phyloP scores from a whole-genome alignment of 2,797 vertebrate species.

The Helicolenus hilgendorfi region DNA sequence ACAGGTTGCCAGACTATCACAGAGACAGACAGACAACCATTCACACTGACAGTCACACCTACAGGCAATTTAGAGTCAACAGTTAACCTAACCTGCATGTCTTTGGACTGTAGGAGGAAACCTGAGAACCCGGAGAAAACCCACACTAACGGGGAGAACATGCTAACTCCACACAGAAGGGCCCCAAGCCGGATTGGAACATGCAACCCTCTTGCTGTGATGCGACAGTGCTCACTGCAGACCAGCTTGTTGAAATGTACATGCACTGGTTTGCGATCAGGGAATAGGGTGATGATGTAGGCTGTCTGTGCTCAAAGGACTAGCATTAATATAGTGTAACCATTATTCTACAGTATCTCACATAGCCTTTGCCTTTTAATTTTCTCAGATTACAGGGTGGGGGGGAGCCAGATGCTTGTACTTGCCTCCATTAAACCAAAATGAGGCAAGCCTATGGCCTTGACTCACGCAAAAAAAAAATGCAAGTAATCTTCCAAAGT shows the following conservation, averaged over 20 bases:
- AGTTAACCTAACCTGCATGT: too few relatives aligned
- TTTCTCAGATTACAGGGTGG: slow-evolving; percentile 1
- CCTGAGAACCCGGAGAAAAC: too few relatives aligned
- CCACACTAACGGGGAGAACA: too few relatives aligned
- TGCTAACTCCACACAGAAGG: too few relatives aligned
- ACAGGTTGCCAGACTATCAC: too few relatives aligned
- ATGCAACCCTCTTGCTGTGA: too few relatives aligned
- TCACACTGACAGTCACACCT: too few relatives aligned
- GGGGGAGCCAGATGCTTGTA: slow-evolving; percentile 25
- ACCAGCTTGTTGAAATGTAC: background rate
- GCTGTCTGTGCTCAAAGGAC: background rate
- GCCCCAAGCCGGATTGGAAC: too few relatives aligned
- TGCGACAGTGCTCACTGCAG: background rate
- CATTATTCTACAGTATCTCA: slow-evolving; percentile 25
- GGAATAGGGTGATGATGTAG: background rate
- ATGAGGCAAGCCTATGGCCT: slow-evolving; percentile 6
- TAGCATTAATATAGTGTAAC: slow-evolving; percentile 1
- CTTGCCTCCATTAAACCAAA: slow-evolving; percentile 24
- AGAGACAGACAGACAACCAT: too few relatives aligned
- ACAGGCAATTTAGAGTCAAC: too few relatives aligned
- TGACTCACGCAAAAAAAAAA: slow-evolving; percentile 28
- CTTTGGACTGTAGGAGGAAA: too few relatives aligned
- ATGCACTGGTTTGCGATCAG: background rate
- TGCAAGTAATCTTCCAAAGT: slow-evolving; percentile 51
- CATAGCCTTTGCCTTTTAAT: slow-evolving; percentile 12